A percentile compares a stretch with the other conserved stretches of the same genome.
These are phyloP conservation scores for Orcinus orca DNA, from an alignment of 2,113 vertebrate species.

Conservation along the genomic window DNA sequence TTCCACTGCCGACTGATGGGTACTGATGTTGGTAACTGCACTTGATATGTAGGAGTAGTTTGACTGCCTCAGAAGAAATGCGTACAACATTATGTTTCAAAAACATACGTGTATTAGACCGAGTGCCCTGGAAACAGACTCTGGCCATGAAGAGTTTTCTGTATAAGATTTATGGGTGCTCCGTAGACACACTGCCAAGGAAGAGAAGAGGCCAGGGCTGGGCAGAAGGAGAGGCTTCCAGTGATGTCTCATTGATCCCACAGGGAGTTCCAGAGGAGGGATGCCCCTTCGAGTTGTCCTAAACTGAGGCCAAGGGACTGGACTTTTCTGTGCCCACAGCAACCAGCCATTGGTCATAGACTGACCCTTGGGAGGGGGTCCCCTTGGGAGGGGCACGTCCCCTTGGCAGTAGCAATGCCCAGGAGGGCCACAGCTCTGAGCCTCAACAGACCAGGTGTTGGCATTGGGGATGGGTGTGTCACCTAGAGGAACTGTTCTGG, in stretches of 20 bases:
- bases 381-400: not conserved
- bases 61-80: not conserved
- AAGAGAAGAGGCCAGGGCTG: not conserved
- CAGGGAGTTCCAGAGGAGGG: not conserved
- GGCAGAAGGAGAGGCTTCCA: too few relatives aligned
- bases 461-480: not conserved
- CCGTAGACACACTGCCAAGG: not conserved
- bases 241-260: too few relatives aligned
- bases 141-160: not conserved
- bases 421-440: not conserved
- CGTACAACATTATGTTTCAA: not conserved
- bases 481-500: not conserved
- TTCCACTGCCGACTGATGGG: not conserved
- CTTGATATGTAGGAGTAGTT: rapidly evolving
- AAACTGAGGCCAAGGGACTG: not conserved
- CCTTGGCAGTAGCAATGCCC: not conserved
- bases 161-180: not conserved
- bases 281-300: too few relatives aligned
- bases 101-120: not conserved
- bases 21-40: too few relatives aligned
- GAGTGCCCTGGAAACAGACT: not conserved
- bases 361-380: not conserved
- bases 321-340: not conserved
- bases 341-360: not conserved
- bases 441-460: not conserved